phyloP scores from a whole-genome alignment of 1,140 invertebrate species.

The Drosophila pectinifera region DNA sequence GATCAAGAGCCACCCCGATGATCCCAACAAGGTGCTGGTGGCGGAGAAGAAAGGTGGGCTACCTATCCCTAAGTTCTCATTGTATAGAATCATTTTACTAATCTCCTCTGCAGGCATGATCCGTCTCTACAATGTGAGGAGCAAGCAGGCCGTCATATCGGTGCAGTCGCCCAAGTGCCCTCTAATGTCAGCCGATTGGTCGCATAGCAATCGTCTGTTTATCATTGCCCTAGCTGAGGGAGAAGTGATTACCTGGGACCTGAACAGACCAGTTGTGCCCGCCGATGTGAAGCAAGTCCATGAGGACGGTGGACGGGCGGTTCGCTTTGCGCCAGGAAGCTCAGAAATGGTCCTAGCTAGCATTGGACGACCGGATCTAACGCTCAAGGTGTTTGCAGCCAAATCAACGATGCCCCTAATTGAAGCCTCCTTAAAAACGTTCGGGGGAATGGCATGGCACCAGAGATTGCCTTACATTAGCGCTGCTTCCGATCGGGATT shows the following conservation, averaged over 20 bases:
- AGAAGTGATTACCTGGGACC: conserved; percentile 88
- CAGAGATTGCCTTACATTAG: conserved; percentile 88
- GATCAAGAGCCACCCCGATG: conserved; percentile 90
- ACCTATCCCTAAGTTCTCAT: no score
- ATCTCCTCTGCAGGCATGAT: conserved; percentile 85
- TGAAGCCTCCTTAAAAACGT: conserved; percentile 86
- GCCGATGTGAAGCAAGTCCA: conserved; percentile 86
- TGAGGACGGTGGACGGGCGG: conserved; percentile 86
- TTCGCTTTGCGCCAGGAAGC: conserved; percentile 86
- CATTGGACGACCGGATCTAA: conserved; percentile 87
- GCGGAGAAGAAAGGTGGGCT: conserved; percentile 90
- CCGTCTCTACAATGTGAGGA: conserved; percentile 90
- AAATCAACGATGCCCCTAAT: conserved; percentile 86
- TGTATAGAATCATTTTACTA: accelerated
- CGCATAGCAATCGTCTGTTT: conserved; percentile 87
- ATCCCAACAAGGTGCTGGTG: conserved; percentile 90
- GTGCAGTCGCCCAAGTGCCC: conserved; percentile 88
- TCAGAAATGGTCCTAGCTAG: conserved; percentile 87
- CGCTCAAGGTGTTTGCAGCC: conserved; percentile 87
- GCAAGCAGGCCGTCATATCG: conserved; percentile 89
- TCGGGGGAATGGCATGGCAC: conserved; percentile 88
- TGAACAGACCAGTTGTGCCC: conserved; percentile 87
- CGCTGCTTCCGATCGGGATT: conserved; percentile 87
- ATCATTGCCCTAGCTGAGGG: conserved; percentile 88
- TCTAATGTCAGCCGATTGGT: conserved; percentile 90